phyloP scores from a whole-genome alignment of 2,888 invertebrate genomes.

The Eupithecia vulgata region DNA sequence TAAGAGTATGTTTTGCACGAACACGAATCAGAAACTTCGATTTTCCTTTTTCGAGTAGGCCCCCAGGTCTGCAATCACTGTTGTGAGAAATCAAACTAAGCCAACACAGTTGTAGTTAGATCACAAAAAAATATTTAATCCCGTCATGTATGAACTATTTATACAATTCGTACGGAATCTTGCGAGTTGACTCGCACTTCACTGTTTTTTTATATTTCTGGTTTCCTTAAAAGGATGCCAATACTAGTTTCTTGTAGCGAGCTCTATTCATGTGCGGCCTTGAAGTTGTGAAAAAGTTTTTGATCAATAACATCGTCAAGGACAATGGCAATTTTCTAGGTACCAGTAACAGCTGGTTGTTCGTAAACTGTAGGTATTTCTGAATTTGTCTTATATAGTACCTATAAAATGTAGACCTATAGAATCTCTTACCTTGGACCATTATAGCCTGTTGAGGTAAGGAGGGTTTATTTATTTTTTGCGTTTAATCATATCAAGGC shows the following conservation, averaged over 20 bases:
- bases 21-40: too few species aligned
- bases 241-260: neutral
- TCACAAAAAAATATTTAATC: neutral
- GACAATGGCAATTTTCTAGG: neutral
- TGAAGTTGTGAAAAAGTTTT: neutral
- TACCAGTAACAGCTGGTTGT: neutral
- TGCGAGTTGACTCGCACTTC: neutral
- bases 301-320: neutral
- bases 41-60: too few species aligned
- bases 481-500: too few species aligned
- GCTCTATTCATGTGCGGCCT: neutral
- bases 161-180: neutral
- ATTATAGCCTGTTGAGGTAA: too few species aligned
- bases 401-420: too few species aligned
- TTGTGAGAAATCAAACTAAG: neutral
- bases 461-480: too few species aligned
- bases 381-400: too few species aligned
- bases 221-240: conserved; percentile 19
- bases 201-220: conserved; percentile 25
- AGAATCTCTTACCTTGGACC: too few species aligned
- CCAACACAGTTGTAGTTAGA: neutral
- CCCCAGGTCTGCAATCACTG: neutral
- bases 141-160: neutral
- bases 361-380: too few species aligned
- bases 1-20: too few species aligned